Base-by-base conservation (phyloP, 1,140 invertebrate species). In the Procambarus clarkii region DNA sequence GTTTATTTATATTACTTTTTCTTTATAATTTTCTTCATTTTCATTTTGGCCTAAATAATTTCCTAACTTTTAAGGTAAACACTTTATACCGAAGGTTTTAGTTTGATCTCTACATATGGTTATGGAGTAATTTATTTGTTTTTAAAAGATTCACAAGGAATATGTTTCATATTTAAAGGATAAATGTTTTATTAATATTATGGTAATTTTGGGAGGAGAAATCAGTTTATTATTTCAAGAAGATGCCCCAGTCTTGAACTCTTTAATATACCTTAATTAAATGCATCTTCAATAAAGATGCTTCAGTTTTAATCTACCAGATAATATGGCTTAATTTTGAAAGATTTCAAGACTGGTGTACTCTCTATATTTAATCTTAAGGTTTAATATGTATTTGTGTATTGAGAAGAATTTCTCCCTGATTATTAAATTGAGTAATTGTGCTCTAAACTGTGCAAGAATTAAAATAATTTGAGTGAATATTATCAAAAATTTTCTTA, bases 351-450 rank as follows among this genome's bases (percentile, higher is more conserved):
- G 74, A 87, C 71, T 87, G 76, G 76, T 58, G 85, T 87, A 79
- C 34, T 18, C 50, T 87, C 54, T 45, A 87, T 87, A 34, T 34
- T 34, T 34, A 34, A 2, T 74, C 21, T 87, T 58, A 87, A 46
- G 74, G 74, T 60, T 78, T 13, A 60, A 58, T n/a, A 24, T 87
- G 24, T 87, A 34, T 45, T 78, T 87, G 54, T 87, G 85, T 87
- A 54, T 82, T 76, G 48, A 77, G 24, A 60, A 77, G 76, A 87
- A 87, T 79, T 87, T 78, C 76, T 79, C 74, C 50, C 44, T 74
- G 7, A 34, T 21, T 50, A 21, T 15, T 80, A 18, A 54, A 54
- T 54, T 54, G 50, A 9, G 50, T 54, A 54, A 9, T 8, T 54
- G 50, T 54, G 50, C 50, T 54, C 13, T 54, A 54, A 54, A 9